Evolutionary conservation across 2,888 invertebrate genomes (phyloP).

Genomic region (Sminthurinus aureus): DNA sequence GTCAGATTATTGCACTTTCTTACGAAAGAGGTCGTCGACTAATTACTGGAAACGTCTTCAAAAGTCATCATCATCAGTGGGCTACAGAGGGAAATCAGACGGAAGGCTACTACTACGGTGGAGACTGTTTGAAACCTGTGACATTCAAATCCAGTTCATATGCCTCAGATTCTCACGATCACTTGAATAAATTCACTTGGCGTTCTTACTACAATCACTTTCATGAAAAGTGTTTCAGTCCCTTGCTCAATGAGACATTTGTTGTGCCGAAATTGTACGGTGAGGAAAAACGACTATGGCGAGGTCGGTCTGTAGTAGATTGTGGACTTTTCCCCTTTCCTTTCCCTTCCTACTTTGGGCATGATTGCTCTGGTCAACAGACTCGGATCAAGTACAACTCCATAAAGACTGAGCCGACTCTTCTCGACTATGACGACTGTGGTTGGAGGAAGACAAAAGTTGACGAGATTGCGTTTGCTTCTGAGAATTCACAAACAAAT

Average conservation of each 20-base stretch:
- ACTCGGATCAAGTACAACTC: too few species aligned
- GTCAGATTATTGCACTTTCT: too few species aligned
- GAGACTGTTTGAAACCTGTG: background rate
- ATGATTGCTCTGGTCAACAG: conserved; percentile 9
- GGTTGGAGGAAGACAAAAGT: conserved; percentile 28
- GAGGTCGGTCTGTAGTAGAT: conserved; percentile 9
- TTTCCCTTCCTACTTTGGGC: background rate
- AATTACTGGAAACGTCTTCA: background rate
- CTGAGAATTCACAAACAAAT: background rate
- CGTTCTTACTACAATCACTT: conserved; percentile 10
- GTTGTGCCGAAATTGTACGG: conserved; percentile 33
- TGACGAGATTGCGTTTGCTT: conserved; percentile 2
- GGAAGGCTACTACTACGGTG: background rate
- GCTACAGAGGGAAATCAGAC: background rate
- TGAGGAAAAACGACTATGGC: background rate
- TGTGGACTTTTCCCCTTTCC: conserved; percentile 32
- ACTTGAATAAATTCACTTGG: background rate
- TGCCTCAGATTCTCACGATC: background rate
- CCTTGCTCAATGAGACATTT: conserved; percentile 2
- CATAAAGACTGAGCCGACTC: background rate
- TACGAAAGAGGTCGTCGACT: too few species aligned
- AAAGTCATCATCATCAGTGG: background rate
- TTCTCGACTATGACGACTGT: conserved; percentile 27
- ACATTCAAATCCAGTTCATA: background rate
- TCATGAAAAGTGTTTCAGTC: conserved; percentile 29